A percentile compares a stretch with the other conserved stretches of the same genome.
These are phyloP conservation scores for Caenorhabditis briggsae DNA, from an alignment of 1,140 invertebrate genomes.

Conservation along the genomic window DNA sequence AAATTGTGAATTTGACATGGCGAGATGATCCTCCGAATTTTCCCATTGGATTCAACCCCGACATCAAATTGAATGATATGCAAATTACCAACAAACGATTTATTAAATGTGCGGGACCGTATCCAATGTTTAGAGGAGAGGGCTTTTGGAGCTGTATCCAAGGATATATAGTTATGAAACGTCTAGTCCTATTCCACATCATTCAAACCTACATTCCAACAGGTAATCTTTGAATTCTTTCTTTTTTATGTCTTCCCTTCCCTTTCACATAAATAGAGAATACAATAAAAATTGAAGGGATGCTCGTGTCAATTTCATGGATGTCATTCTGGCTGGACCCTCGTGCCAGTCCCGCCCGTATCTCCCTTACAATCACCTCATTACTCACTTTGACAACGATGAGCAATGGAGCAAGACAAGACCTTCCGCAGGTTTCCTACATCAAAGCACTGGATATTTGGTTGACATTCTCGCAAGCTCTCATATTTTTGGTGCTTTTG, in stretches of 20 bases:
- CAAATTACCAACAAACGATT: conserved; percentile 70
- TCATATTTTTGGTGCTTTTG: conserved; percentile 76
- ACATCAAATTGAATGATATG: conserved; percentile 77
- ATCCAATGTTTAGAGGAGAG: conserved; percentile 76
- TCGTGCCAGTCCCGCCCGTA: conserved; percentile 75
- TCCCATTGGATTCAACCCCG: conserved; percentile 73
- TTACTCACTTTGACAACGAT: conserved; percentile 77
- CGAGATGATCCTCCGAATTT: conserved; percentile 71
- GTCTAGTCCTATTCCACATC: conserved; percentile 75
- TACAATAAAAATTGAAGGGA: conserved; percentile 61
- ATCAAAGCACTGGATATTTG: conserved; percentile 77
- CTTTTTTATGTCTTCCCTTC: neutral
- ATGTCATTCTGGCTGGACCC: conserved; percentile 78
- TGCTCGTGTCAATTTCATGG: conserved; percentile 77
- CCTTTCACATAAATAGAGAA: neutral
- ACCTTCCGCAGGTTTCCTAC: conserved; percentile 75
- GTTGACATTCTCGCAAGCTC: conserved; percentile 74
- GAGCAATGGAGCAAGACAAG: conserved; percentile 77
- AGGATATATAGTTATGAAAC: conserved; percentile 75
- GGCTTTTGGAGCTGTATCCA: conserved; percentile 74
- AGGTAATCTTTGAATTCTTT: conserved; percentile 54
- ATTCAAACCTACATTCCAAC: conserved; percentile 77
- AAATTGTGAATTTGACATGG: conserved; percentile 75
- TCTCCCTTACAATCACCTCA: conserved; percentile 76
- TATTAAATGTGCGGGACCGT: conserved; percentile 73